phyloP scores from a whole-genome alignment of 2,797 vertebrate genomes.

The Champsocephalus esox region DNA sequence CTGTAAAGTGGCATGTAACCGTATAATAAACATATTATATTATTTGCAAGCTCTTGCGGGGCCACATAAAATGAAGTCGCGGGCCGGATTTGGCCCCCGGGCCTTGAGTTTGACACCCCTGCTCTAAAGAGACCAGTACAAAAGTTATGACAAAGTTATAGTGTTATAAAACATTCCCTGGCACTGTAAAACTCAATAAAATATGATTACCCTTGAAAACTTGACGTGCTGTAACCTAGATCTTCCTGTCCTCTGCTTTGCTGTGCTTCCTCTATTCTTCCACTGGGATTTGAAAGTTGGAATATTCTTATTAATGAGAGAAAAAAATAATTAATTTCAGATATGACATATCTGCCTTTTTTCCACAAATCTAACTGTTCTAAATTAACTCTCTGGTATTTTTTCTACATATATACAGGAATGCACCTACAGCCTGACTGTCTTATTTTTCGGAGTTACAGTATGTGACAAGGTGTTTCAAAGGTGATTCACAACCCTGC shows the following conservation, averaged over 20 bases:
- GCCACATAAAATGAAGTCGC: too few relatives aligned
- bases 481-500: slow-evolving; percentile 61
- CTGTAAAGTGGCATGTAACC: too few relatives aligned
- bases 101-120: too few relatives aligned
- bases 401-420: neutral
- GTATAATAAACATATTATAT: too few relatives aligned
- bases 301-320: slow-evolving; percentile 45
- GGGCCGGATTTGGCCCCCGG: too few relatives aligned
- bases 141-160: slow-evolving; percentile 63
- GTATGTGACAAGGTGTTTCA: slow-evolving; percentile 46
- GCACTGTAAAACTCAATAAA: slow-evolving; percentile 70
- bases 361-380: slow-evolving; percentile 14
- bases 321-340: slow-evolving; percentile 31
- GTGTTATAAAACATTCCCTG: slow-evolving; percentile 65
- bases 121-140: slow-evolving; percentile 50
- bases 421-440: slow-evolving; percentile 27
- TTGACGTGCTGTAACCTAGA: slow-evolving; percentile 40
- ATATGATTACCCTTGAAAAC: slow-evolving; percentile 69
- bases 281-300: slow-evolving; percentile 30
- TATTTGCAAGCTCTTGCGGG: too few relatives aligned
- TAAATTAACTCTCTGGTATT: slow-evolving; percentile 14
- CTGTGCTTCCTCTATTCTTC: slow-evolving; percentile 23
- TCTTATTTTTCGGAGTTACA: slow-evolving; percentile 50
- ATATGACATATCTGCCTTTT: slow-evolving; percentile 32
- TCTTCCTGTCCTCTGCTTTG: slow-evolving; percentile 36